A percentile compares a stretch with the other conserved stretches of the same genome.
phyloP scores from a whole-genome alignment of 2,797 vertebrate genomes.

The Enteromius trimaculatus region DNA sequence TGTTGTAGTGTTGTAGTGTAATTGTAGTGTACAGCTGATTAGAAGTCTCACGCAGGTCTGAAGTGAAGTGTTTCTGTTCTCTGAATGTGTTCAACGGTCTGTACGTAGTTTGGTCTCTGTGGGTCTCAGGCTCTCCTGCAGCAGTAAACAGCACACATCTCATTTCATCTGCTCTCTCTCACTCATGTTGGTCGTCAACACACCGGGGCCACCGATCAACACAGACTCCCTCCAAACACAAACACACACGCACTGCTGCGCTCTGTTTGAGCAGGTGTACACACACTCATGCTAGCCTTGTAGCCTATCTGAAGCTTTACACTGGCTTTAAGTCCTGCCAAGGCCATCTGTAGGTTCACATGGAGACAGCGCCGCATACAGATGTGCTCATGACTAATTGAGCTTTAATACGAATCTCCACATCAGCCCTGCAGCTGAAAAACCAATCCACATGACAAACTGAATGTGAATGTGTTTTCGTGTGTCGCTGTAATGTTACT shows the following conservation, averaged over 20 bases:
- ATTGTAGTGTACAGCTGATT: too few species aligned
- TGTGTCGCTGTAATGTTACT: too few species aligned
- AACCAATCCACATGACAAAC: background rate
- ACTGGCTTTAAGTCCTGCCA: background rate
- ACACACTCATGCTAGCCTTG: constrained; percentile 4
- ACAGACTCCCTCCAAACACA: constrained; percentile 14
- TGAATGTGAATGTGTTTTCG: too few species aligned
- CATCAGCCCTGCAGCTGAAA: background rate
- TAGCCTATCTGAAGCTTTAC: constrained; percentile 3
- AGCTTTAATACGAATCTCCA: background rate
- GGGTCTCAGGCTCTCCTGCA: background rate
- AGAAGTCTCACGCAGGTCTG: background rate
- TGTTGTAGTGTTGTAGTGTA: too few species aligned
- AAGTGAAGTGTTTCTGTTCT: background rate
- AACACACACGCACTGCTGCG: constrained; percentile 1
- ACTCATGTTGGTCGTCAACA: background rate
- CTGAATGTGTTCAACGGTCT: too few species aligned
- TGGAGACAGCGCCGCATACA: background rate
- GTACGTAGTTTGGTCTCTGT: too few species aligned
- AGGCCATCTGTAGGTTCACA: constrained; percentile 1
- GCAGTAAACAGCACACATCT: constrained; percentile 8
- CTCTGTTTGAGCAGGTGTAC: constrained; percentile 37
- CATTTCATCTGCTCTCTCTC: constrained; percentile 4
- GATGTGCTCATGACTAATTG: background rate
- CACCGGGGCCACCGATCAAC: background rate